Evolutionary conservation across 2,888 invertebrate species (phyloP).

Genomic region (Apodemia duryi): DNA sequence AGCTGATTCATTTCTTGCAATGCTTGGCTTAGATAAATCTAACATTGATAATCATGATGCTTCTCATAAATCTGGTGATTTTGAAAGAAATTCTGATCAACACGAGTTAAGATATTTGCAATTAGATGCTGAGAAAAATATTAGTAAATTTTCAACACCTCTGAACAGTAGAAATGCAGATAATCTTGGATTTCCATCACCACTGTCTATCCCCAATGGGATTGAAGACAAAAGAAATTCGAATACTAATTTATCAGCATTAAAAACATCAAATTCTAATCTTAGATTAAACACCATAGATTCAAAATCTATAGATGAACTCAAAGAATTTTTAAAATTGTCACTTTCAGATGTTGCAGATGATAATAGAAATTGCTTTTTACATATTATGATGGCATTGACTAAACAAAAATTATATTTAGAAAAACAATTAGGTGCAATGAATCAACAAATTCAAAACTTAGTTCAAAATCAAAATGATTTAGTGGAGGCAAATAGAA

Average conservation of each 20-base stretch:
- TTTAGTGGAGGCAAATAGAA: conserved; percentile 71
- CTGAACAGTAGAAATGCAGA: conserved; percentile 48
- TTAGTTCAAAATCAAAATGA: conserved; percentile 59
- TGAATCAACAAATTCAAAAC: conserved; percentile 55
- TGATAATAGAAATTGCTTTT: conserved; percentile 64
- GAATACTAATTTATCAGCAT: conserved; percentile 40
- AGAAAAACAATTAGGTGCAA: conserved; percentile 57
- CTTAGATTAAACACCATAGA: conserved; percentile 37
- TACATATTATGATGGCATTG: conserved; percentile 70
- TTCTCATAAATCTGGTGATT: conserved; percentile 46
- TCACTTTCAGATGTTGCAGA: conserved; percentile 59
- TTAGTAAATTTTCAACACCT: conserved; percentile 67
- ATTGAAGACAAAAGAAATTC: conserved; percentile 45
- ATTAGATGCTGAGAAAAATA: conserved; percentile 54
- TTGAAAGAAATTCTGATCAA: conserved; percentile 51
- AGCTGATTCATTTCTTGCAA: conserved; percentile 65
- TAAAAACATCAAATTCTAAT: conserved; percentile 37
- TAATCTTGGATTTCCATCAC: conserved; percentile 52
- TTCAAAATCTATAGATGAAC: conserved; percentile 49
- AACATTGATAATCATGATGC: conserved; percentile 53
- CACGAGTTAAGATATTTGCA: conserved; percentile 46
- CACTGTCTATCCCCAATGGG: conserved; percentile 47
- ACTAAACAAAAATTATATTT: conserved; percentile 70
- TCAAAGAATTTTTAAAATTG: conserved; percentile 65
- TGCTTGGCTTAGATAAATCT: conserved; percentile 65